phyloP scores from a whole-genome alignment of 1,140 invertebrate genomes.

The Akabosia matsudoensis region DNA sequence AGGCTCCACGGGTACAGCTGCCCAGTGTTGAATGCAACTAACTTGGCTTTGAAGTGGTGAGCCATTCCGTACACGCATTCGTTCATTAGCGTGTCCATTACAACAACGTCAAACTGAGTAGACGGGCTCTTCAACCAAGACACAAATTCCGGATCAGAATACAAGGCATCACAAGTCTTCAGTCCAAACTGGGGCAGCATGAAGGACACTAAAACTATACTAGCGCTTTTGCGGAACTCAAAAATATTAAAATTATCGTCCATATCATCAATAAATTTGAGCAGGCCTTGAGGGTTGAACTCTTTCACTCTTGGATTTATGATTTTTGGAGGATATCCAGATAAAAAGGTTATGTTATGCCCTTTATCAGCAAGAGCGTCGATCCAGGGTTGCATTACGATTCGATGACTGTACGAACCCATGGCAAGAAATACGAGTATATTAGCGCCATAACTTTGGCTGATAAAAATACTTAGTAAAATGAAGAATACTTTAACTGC shows the following conservation, averaged over 20 bases:
- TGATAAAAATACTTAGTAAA: no score
- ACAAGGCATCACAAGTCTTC: neutral
- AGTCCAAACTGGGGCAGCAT: neutral
- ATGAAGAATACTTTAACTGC: no score
- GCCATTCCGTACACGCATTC: conserved; percentile 33
- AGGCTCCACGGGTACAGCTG: neutral
- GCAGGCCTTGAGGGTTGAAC: neutral
- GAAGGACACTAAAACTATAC: neutral
- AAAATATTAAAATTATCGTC: neutral
- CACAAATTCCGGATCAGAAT: neutral
- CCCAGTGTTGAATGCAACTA: neutral
- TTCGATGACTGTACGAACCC: no score
- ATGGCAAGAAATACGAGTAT: no score
- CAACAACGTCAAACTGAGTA: conserved; percentile 46
- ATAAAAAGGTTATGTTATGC: conserved; percentile 42
- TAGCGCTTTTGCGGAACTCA: neutral
- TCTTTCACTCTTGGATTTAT: neutral
- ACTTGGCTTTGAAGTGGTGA: neutral
- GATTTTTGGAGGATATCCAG: conserved; percentile 14
- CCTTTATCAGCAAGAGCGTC: conserved; percentile 40
- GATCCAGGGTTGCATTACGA: neutral
- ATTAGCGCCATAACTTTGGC: no score
- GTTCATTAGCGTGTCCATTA: conserved; percentile 48
- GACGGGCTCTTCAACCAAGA: neutral
- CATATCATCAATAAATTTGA: neutral